phyloP scores from a whole-genome alignment of 1,140 invertebrate species.

The Microplitis demolitor region DNA sequence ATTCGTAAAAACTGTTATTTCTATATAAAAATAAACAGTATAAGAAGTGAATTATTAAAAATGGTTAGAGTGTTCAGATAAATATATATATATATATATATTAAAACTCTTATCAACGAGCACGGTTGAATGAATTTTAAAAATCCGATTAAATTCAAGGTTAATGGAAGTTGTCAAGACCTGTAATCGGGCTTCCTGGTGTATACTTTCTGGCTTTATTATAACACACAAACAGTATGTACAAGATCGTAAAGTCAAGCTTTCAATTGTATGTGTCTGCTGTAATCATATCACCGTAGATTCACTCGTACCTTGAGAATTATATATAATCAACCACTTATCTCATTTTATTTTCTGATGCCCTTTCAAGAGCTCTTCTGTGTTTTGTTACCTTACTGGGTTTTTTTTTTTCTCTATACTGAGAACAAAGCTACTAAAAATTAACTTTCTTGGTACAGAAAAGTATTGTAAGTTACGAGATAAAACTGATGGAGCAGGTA shows the following conservation, averaged over 20 bases:
- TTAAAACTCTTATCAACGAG: background rate
- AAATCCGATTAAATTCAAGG: slow-evolving; percentile 19
- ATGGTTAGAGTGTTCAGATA: too few species aligned
- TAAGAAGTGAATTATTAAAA: too few species aligned
- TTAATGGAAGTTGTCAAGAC: slow-evolving; percentile 28
- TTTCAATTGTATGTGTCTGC: too few species aligned
- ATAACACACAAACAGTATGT: background rate
- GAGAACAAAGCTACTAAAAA: background rate
- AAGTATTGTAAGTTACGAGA: background rate
- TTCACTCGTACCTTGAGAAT: slow-evolving; percentile 24
- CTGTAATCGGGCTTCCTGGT: slow-evolving; percentile 28
- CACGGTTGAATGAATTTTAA: background rate
- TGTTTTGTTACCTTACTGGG: slow-evolving; percentile 11
- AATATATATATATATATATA: too few species aligned
- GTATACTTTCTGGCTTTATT: slow-evolving; percentile 24
- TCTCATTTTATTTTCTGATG: slow-evolving; percentile 17
- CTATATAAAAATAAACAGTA: too few species aligned
- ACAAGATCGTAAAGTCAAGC: background rate
- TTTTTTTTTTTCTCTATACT: background rate
- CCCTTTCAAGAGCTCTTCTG: slow-evolving; percentile 27
- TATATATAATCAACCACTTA: slow-evolving; percentile 19
- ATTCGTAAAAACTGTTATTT: too few species aligned
- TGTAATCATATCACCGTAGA: slow-evolving; percentile 27
- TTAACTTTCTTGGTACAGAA: background rate
- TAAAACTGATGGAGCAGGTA: background rate